phyloP scores from a whole-genome alignment of 2,797 vertebrate genomes.

The Hippocampus kuda region DNA sequence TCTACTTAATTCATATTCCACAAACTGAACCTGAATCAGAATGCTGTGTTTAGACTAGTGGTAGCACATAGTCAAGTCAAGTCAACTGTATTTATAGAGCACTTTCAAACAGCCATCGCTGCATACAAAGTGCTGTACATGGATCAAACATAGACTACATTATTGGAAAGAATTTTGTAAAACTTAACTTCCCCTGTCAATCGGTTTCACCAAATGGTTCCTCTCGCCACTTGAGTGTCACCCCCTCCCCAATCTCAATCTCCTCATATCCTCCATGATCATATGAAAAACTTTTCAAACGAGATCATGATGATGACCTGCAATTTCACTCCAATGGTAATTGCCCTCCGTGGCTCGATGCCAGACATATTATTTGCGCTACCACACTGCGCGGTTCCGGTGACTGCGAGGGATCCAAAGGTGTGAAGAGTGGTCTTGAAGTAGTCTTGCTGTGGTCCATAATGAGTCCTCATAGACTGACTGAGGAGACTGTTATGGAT shows the following conservation, averaged over 20 bases:
- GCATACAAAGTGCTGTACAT: too few relatives aligned
- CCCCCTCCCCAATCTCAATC: constrained; percentile 27
- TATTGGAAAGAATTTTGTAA: too few relatives aligned
- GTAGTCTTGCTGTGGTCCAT: constrained; percentile 50
- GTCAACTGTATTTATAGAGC: too few relatives aligned
- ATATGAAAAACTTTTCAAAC: constrained; percentile 48
- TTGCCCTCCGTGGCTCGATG: constrained; percentile 57
- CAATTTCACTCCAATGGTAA: constrained; percentile 57
- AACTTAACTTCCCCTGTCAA: constrained; percentile 10
- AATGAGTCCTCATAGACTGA: constrained; percentile 63
- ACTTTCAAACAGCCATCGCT: too few relatives aligned
- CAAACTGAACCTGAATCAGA: too few relatives aligned
- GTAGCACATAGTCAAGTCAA: too few relatives aligned
- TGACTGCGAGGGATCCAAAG: constrained; percentile 48
- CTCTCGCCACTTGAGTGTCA: constrained; percentile 21
- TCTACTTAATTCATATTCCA: too few relatives aligned
- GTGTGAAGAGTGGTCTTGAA: constrained; percentile 45
- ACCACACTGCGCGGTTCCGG: constrained; percentile 42
- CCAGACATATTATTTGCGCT: constrained; percentile 55
- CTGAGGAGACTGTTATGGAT: constrained; percentile 60
- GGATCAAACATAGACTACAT: too few relatives aligned
- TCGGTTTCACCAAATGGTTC: constrained; percentile 33
- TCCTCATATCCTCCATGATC: constrained; percentile 43
- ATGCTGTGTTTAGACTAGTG: too few relatives aligned
- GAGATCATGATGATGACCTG: constrained; percentile 48